Base-by-base conservation (phyloP, 2,797 vertebrate genomes). In the Ctenopoma kingsleyae region DNA sequence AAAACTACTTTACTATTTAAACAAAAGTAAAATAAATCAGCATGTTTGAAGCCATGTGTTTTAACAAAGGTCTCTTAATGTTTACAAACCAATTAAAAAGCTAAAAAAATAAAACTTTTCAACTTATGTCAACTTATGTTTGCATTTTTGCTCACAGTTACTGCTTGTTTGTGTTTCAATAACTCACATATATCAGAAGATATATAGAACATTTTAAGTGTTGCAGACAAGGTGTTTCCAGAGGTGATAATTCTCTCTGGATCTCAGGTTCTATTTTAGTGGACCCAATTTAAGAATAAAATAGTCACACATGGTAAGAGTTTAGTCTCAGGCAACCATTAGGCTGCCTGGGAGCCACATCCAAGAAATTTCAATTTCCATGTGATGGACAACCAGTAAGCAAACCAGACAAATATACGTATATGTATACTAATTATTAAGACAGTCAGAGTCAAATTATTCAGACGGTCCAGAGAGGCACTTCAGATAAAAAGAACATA, bases 81-180 rank as follows among this genome's bases (percentile, higher is more conserved):
- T 35, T n/a, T 50, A 30, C 6, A 59, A 51, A 76, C 66, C 47
- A 60, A 65, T 77, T 50, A n/a, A n/a, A n/a, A n/a, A n/a, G n/a
- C n/a, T n/a, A n/a, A n/a, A n/a, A n/a, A n/a, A n/a, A n/a, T n/a
- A 52, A 43, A 57, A 3, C 1, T 27, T 3, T 27, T 27, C 25
- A 27, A 27, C 25, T 5, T 23, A 23, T 23, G 23, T 23, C 23
- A 23, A 23, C 23, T 47, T 23, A 23, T 23, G 23, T 23, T 23
- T 27, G 30, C 8, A 32, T 32, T 8, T 32, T 32, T 32, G 1
- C 30, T 32, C 8, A 32, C 30, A 32, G 30, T 32, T 32, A 32
- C 1, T 8, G 30, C 30, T 32, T 32, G 30, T 8, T 32, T 32
- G 30, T 8, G 30, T 32, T 32, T 11, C 16, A 46, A 50, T 70